Conservation (phyloP, 1,140 invertebrate species). For the Manduca sexta region DNA sequence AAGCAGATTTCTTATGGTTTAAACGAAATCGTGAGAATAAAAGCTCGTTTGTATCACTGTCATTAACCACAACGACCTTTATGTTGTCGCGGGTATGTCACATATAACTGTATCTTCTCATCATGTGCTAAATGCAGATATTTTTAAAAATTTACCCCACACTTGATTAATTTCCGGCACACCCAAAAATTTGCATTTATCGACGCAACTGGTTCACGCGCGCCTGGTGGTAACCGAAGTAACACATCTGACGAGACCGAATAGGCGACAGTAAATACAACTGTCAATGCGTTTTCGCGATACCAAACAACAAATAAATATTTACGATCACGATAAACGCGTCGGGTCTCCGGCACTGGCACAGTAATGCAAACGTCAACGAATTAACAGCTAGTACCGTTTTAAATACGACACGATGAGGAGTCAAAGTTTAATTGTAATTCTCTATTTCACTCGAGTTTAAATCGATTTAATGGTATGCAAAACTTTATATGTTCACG, state of each 20-base stretch:
- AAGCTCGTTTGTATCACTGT: too few species aligned
- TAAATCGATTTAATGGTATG: slow-evolving; percentile 3
- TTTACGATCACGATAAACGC: not conserved
- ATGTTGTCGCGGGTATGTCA: too few species aligned
- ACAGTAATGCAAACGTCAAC: not conserved
- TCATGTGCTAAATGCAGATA: too few species aligned
- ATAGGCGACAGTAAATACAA: not conserved
- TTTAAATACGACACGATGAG: not conserved
- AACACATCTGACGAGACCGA: slow-evolving; percentile 1
- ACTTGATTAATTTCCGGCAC: too few species aligned
- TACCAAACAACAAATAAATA: not conserved
- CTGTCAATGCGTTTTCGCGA: not conserved
- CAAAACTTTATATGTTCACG: not conserved
- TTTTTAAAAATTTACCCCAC: too few species aligned
- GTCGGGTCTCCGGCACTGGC: not conserved
- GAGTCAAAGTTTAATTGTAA: not conserved
- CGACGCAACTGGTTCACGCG: not conserved
- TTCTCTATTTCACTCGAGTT: not conserved
- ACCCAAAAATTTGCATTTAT: too few species aligned
- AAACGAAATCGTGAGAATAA: too few species aligned
- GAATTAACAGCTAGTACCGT: not conserved
- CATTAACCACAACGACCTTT: too few species aligned
- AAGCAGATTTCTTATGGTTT: too few species aligned
- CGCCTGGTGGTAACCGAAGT: not conserved
- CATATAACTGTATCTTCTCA: too few species aligned